phyloP scores from a whole-genome alignment of 1,140 invertebrate genomes.

The Nixonia krombeini region DNA sequence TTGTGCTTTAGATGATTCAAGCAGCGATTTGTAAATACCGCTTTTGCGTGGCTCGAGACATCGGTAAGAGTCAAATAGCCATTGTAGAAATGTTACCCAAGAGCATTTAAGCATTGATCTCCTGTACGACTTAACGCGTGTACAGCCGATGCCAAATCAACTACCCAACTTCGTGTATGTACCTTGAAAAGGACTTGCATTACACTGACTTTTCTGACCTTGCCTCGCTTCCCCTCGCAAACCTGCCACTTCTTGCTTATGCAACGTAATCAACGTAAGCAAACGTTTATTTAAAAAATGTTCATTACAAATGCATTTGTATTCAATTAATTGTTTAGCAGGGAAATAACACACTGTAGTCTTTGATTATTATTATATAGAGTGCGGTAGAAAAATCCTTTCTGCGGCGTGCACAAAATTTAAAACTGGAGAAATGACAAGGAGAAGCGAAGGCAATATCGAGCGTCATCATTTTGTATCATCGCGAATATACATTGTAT shows the following conservation, averaged over 20 bases:
- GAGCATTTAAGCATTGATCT: constrained; percentile 66
- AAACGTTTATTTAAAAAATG: too few relatives aligned
- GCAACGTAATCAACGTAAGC: too few relatives aligned
- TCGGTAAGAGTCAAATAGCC: constrained; percentile 17
- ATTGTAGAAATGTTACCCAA: constrained; percentile 53
- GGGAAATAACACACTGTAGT: too few relatives aligned
- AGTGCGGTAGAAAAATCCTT: too few relatives aligned
- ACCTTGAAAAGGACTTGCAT: background rate
- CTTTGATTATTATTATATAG: too few relatives aligned
- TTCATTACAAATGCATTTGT: too few relatives aligned
- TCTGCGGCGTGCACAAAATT: too few relatives aligned
- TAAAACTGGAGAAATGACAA: too few relatives aligned
- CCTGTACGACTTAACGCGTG: constrained; percentile 61
- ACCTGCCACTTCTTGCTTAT: background rate
- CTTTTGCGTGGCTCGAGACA: background rate
- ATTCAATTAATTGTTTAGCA: too few relatives aligned
- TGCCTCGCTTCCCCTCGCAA: constrained; percentile 3
- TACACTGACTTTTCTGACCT: constrained; percentile 11
- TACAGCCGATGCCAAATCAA: constrained; percentile 69
- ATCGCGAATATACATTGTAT: constrained; percentile 27
- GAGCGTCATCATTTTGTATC: constrained; percentile 21
- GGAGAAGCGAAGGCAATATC: constrained; percentile 19
- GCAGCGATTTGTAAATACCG: too few relatives aligned
- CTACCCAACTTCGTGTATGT: constrained; percentile 6
- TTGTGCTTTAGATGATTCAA: background rate